Base-by-base conservation (phyloP, 2,888 invertebrate genomes). In the Heliothis peltigera region DNA sequence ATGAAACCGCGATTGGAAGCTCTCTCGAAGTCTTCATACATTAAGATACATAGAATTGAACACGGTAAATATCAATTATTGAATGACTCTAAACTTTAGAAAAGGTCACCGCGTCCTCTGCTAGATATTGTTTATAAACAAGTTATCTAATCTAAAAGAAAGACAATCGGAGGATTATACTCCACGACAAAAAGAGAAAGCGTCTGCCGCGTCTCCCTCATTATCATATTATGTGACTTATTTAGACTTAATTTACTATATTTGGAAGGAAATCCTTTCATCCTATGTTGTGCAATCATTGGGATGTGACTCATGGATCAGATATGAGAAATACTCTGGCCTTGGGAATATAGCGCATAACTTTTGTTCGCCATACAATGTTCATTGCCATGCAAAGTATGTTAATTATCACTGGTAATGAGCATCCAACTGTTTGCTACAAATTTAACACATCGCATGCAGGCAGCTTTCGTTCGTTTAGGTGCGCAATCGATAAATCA, bases 321-420 rank as follows among this genome's bases (percentile, higher is more conserved):
- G 82, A 81, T 83, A 81, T 70, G 72, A 52, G 71, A 65, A 73
- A 70, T 65, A 72, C 61, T 57, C 54, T 68, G 78, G 75, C 89
- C 90, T 89, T 88, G 87, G 76, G 49, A 74, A 82, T 83, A 81
- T 75, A 76, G 66, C 81, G 84, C 84, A 84, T 65, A 80, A 72
- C 79, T 80, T 75, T 81, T 79, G 80, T 84, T 80, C 80, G 70
- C 75, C 80, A 82, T 83, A 81, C 83, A 83, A 67, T 74, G 84
- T 84, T 84, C 83, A 84, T 70, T 85, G 83, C 82, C 87, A 81
- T 85, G 87, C 83, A 89, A 90, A 85, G 75, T 84, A 87, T 87
- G 90, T 83, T 92, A 92, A 94, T 91, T 88, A 84, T 68, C 83
- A 77, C 65, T 81, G 86, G 84, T 91, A 92, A 91, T 90, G 84